phyloP scores from a whole-genome alignment of 2,797 vertebrate genomes.

The Eutrigla gurnardus region DNA sequence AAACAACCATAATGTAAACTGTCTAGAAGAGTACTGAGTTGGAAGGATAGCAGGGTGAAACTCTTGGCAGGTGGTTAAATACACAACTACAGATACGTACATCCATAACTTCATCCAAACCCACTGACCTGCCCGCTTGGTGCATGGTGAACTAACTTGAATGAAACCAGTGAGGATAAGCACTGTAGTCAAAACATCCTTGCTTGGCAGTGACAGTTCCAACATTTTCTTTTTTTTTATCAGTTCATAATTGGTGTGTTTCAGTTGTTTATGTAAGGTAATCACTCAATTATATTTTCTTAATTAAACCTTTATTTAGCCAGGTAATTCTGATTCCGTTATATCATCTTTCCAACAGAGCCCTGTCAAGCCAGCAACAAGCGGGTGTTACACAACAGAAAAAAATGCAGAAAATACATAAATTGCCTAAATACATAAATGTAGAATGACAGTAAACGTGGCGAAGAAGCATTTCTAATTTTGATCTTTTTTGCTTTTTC shows the following conservation, averaged over 20 bases:
- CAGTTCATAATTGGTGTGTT: background rate
- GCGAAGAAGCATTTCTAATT: background rate
- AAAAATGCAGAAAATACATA: no score
- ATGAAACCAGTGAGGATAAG: background rate
- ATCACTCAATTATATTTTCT: background rate
- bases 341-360: no score
- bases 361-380: no score
- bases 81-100: conserved; percentile 11
- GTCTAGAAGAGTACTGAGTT: background rate
- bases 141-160: background rate
- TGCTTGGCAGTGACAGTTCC: background rate
- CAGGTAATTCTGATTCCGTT: no score
- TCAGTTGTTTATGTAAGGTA: background rate
- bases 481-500: background rate
- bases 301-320: no score
- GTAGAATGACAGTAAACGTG: background rate
- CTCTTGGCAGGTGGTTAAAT: background rate
- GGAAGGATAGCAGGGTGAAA: background rate
- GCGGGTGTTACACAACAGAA: no score
- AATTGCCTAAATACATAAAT: background rate
- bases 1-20: background rate
- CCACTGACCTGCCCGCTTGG: conserved; percentile 7
- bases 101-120: conserved; percentile 18
- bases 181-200: background rate
- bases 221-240: background rate